Conservation (phyloP, 1,140 invertebrate species). For the Paracyclopina nana region DNA sequence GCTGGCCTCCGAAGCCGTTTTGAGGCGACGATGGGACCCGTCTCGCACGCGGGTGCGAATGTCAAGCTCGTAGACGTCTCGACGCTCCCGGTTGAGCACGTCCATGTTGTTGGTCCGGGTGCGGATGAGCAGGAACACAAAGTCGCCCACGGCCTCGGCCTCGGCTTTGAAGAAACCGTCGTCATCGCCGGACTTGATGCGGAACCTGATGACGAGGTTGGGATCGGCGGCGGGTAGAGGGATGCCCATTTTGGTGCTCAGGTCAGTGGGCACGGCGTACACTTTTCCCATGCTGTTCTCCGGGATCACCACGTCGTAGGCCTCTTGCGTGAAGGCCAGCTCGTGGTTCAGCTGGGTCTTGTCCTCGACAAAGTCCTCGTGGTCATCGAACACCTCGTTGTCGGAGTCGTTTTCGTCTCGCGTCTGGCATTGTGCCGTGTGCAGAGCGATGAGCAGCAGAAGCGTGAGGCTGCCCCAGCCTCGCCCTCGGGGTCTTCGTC, state of each 20-base stretch:
- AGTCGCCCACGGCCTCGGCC: conserved; percentile 63
- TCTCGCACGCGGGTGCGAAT: conserved; percentile 45
- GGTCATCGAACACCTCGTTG: neutral
- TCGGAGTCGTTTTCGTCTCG: no score
- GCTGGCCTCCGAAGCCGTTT: conserved; percentile 39
- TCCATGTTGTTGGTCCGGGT: conserved; percentile 61
- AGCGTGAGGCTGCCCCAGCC: no score
- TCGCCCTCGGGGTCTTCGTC: no score
- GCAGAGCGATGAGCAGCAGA: no score
- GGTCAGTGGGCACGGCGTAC: conserved; percentile 42
- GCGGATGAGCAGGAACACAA: conserved; percentile 70
- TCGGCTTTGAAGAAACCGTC: conserved; percentile 84
- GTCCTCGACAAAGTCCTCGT: neutral
- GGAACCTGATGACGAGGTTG: conserved; percentile 39
- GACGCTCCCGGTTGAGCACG: conserved; percentile 72
- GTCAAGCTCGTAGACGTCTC: conserved; percentile 55
- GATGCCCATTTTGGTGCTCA: conserved; percentile 38
- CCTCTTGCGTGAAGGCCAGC: conserved; percentile 38
- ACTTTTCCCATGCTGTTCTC: conserved; percentile 77
- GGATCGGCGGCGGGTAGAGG: conserved; percentile 21
- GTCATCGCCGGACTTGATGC: conserved; percentile 59
- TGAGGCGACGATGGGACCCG: conserved; percentile 33
- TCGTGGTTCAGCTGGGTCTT: neutral
- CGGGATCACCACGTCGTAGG: conserved; percentile 73
- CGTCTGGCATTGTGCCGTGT: no score